Evolutionary conservation across 2,888 invertebrate genomes (phyloP).

Genomic region (Lapara coniferarum): DNA sequence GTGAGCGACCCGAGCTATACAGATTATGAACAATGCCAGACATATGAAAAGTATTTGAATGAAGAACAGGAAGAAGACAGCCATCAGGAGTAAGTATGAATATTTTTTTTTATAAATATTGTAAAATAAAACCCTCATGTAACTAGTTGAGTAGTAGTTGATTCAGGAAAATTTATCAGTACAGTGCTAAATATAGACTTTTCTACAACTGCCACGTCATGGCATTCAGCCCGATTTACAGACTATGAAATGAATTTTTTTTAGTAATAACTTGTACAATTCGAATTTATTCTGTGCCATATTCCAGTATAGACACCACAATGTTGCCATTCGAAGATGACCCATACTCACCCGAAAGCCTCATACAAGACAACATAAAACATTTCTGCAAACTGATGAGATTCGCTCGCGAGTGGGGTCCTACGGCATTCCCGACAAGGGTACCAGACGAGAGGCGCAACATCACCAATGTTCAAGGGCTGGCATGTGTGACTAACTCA

Average conservation of each 20-base stretch:
- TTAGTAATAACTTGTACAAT: too few species aligned
- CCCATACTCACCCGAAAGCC: slow-evolving; percentile 78
- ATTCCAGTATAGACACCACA: slow-evolving; percentile 70
- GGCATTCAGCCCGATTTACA: too few species aligned
- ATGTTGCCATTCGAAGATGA: slow-evolving; percentile 78
- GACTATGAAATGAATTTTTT: too few species aligned
- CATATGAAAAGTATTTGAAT: slow-evolving; percentile 55
- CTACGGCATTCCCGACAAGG: slow-evolving; percentile 58
- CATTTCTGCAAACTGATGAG: slow-evolving; percentile 68
- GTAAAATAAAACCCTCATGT: too few species aligned
- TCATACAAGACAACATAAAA: slow-evolving; percentile 69
- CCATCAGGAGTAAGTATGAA: slow-evolving; percentile 53
- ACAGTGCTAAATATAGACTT: too few species aligned
- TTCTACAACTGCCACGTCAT: too few species aligned
- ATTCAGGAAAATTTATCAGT: too few species aligned
- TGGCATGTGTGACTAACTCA: slow-evolving; percentile 73
- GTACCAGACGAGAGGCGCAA: slow-evolving; percentile 49
- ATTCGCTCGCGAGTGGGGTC: slow-evolving; percentile 68
- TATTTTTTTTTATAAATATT: too few species aligned
- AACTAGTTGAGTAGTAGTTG: too few species aligned
- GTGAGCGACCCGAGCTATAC: slow-evolving; percentile 68
- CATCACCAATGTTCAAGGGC: slow-evolving; percentile 69
- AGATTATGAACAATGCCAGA: slow-evolving; percentile 65
- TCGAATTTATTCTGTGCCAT: not conserved
- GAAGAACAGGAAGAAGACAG: slow-evolving; percentile 47